Conservation (phyloP, 2,888 invertebrate genomes). For the Eupithecia centaureata region DNA sequence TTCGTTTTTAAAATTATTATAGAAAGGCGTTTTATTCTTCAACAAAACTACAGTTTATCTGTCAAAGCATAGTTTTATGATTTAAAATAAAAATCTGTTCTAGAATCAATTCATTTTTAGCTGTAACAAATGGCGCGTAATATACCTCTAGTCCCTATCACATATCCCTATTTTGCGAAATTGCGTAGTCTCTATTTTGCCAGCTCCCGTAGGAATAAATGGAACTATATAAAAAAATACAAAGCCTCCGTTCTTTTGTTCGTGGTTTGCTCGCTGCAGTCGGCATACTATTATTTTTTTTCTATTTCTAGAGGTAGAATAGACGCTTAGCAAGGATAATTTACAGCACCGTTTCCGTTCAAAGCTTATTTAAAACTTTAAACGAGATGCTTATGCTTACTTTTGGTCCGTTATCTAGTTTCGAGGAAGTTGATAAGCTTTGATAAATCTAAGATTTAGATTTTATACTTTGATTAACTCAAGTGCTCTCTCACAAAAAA, state of each 20-base stretch:
- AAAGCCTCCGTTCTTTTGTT: constrained; percentile 13
- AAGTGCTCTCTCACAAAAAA: too few relatives aligned
- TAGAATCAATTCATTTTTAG: background rate
- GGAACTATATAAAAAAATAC: background rate
- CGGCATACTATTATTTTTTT: constrained; percentile 26
- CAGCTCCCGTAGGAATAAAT: background rate
- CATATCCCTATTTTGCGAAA: background rate
- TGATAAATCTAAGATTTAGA: too few relatives aligned
- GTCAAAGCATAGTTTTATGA: too few relatives aligned
- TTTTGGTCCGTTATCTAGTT: background rate
- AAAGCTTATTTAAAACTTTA: constrained; percentile 21
- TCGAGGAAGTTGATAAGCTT: background rate
- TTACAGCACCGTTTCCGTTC: constrained; percentile 23
- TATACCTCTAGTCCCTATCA: background rate
- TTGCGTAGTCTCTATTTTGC: background rate
- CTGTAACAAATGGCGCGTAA: background rate
- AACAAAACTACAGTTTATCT: too few relatives aligned
- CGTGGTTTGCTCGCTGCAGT: background rate
- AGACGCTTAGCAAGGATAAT: constrained; percentile 28
- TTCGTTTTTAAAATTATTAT: too few relatives aligned
- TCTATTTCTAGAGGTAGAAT: constrained; percentile 28
- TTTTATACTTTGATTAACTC: too few relatives aligned
- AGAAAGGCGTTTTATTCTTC: too few relatives aligned
- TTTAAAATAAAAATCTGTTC: background rate
- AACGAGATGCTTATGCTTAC: constrained; percentile 8